Conservation (phyloP, 2,797 vertebrate species). For the Sebastes ruberrimus region DNA sequence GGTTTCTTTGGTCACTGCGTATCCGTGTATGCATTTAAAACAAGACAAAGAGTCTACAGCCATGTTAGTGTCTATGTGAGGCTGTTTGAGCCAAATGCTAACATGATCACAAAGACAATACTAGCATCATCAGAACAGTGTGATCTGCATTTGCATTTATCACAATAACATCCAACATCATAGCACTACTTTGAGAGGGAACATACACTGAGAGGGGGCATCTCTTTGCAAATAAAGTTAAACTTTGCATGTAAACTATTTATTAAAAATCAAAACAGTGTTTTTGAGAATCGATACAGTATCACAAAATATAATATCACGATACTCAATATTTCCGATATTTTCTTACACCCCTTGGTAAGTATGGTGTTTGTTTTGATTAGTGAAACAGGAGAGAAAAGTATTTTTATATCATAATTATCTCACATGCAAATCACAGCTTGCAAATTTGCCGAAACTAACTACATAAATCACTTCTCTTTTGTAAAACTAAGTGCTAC, state of each 20-base stretch:
- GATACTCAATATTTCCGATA: too few species aligned
- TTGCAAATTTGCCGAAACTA: not conserved
- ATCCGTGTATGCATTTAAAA: not conserved
- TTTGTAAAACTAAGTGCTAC: not conserved
- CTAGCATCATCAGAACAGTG: not conserved
- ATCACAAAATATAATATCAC: rapidly evolving
- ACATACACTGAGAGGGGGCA: too few species aligned
- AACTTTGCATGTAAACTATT: too few species aligned
- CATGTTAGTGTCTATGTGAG: too few species aligned
- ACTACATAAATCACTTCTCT: not conserved
- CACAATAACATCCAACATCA: too few species aligned
- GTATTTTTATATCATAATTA: not conserved
- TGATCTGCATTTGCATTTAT: too few species aligned
- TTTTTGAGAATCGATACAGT: too few species aligned
- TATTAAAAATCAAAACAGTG: too few species aligned
- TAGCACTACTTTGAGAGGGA: too few species aligned
- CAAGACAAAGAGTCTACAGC: not conserved
- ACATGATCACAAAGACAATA: not conserved
- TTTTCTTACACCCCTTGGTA: rapidly evolving
- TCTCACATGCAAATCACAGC: not conserved
- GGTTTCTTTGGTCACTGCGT: not conserved
- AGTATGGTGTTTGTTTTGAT: not conserved
- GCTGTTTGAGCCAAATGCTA: too few species aligned
- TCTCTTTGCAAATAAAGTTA: too few species aligned
- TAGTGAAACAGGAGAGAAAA: not conserved